Percentiles rank a stretch among this genome's conserved stretches.
phyloP scores from a whole-genome alignment of 1,140 invertebrate species.

The Lithobius niger region DNA sequence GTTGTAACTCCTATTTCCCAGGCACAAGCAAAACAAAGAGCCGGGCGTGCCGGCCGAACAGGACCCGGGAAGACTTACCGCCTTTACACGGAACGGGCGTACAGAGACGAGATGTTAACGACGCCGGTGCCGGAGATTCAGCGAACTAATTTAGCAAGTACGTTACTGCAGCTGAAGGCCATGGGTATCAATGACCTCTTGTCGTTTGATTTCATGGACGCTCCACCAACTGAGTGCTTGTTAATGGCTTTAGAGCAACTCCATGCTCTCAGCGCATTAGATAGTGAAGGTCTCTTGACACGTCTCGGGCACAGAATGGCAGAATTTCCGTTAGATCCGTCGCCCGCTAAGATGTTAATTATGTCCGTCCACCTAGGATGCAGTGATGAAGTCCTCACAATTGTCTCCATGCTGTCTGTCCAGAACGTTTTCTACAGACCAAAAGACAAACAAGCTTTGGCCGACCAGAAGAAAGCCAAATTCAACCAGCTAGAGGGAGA shows the following conservation, averaged over 20 bases:
- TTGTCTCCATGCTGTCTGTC: conserved; percentile 97
- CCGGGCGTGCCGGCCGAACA: conserved; percentile 88
- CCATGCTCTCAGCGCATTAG: conserved; percentile 91
- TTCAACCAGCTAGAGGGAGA: conserved; percentile 98
- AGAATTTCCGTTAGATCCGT: conserved; percentile 96
- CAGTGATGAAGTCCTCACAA: conserved; percentile 95
- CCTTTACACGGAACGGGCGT: conserved; percentile 96
- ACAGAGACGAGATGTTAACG: conserved; percentile 95
- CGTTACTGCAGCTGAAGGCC: conserved; percentile 88
- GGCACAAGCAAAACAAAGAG: conserved; percentile 94
- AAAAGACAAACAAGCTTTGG: conserved; percentile 89
- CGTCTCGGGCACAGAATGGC: conserved; percentile 92
- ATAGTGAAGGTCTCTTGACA: conserved; percentile 92
- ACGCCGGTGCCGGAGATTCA: conserved; percentile 99
- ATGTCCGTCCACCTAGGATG: conserved; percentile 98
- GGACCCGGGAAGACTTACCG: conserved; percentile 96
- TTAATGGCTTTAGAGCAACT: conserved; percentile 95
- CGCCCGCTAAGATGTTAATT: conserved; percentile 97
- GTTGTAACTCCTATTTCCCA: conserved; percentile 98
- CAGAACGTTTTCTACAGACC: conserved; percentile 95
- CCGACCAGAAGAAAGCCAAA: conserved; percentile 98
- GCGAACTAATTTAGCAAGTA: conserved; percentile 91
- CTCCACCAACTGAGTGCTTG: conserved; percentile 83
- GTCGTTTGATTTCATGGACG: conserved; percentile 99
- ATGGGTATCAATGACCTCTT: conserved; percentile 99